phyloP scores from a whole-genome alignment of 2,113 vertebrate species.

The Cervus canadensis region DNA sequence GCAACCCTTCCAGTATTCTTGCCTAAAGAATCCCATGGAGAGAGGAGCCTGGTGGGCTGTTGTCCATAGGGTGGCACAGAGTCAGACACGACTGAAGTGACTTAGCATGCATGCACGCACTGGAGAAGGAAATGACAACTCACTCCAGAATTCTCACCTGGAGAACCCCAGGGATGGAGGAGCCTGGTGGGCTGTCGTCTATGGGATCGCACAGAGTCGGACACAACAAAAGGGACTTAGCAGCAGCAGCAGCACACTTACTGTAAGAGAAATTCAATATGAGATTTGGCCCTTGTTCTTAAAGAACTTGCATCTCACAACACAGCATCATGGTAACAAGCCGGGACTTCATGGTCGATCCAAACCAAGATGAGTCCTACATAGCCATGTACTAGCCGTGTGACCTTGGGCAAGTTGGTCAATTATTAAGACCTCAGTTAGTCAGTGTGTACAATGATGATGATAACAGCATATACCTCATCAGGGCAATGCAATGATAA shows the following conservation, averaged over 20 bases:
- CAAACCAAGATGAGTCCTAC: neutral
- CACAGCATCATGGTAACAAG: neutral
- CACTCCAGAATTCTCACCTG: neutral
- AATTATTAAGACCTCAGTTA: neutral
- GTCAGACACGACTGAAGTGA: rapidly evolving
- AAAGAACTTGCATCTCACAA: neutral
- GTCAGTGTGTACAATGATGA: neutral
- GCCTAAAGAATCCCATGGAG: neutral
- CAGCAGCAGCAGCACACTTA: neutral
- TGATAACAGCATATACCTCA: neutral
- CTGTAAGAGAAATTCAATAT: neutral
- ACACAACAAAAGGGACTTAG: rapidly evolving
- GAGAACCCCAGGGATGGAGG: neutral
- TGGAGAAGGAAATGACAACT: neutral
- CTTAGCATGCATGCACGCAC: neutral
- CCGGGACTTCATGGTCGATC: neutral
- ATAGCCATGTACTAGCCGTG: neutral
- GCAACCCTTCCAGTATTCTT: neutral
- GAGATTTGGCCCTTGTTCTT: neutral
- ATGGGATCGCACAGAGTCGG: rapidly evolving
- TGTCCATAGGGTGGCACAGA: neutral
- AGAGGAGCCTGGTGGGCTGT: neutral
- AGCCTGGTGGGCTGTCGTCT: neutral
- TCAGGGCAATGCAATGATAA: neutral
- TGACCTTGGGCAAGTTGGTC: neutral